Percentiles rank a stretch among this genome's conserved stretches.
These are phyloP conservation scores for Ornithoptera alexandrae DNA, from an alignment of 2,888 invertebrate species.

Conservation along the genomic window DNA sequence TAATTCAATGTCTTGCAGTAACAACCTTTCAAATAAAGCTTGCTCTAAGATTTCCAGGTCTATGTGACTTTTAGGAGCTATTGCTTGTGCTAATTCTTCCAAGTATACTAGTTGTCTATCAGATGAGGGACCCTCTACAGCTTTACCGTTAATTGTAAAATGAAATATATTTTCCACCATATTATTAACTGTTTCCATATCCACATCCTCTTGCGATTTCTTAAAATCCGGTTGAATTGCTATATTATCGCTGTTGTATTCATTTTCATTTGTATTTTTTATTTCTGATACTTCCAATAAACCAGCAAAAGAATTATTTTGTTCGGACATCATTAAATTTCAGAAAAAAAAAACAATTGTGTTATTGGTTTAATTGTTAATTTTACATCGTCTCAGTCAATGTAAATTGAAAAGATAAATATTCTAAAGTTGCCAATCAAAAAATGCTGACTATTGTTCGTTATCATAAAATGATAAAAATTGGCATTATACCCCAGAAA, in stretches of 20 bases:
- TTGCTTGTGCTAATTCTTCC: constrained; percentile 80
- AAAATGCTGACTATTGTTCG: constrained; percentile 37
- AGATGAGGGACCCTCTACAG: constrained; percentile 48
- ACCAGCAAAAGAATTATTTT: constrained; percentile 70
- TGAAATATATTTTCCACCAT: constrained; percentile 86
- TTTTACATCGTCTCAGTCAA: constrained; percentile 33
- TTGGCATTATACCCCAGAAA: constrained; percentile 28
- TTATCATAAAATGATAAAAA: constrained; percentile 38
- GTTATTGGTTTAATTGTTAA: constrained; percentile 26
- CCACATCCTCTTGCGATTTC: constrained; percentile 48
- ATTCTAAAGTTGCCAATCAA: constrained; percentile 29
- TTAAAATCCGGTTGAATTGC: constrained; percentile 46
- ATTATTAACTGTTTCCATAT: constrained; percentile 65
- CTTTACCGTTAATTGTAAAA: constrained; percentile 82
- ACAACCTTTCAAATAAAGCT: constrained; percentile 88
- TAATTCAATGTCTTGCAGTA: constrained; percentile 78
- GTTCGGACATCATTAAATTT: constrained; percentile 59
- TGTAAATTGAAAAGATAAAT: constrained; percentile 10
- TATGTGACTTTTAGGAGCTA: constrained; percentile 70
- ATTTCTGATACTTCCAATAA: constrained; percentile 59
- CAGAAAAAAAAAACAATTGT: constrained; percentile 30
- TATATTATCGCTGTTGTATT: constrained; percentile 44
- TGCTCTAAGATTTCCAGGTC: constrained; percentile 86
- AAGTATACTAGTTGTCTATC: constrained; percentile 81
- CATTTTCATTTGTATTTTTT: constrained; percentile 43